Percentiles rank a stretch among this genome's conserved stretches.
phyloP scores from a whole-genome alignment of 2,797 vertebrate genomes.

The Macropus fuliginosus region DNA sequence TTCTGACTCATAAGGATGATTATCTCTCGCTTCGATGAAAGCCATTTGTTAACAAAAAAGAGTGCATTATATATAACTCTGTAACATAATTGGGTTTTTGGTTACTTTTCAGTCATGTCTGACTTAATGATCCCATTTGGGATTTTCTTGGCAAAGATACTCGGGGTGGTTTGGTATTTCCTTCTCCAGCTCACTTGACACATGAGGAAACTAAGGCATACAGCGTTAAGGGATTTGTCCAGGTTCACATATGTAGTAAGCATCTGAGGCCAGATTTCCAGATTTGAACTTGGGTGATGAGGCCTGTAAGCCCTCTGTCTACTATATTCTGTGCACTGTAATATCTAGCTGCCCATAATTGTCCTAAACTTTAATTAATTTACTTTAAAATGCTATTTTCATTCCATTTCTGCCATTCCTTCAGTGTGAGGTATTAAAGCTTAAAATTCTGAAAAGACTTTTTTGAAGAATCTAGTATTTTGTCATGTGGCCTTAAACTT shows the following conservation, averaged over 20 bases:
- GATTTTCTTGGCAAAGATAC: background rate
- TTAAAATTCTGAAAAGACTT: background rate
- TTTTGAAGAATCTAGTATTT: background rate
- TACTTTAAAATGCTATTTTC: background rate
- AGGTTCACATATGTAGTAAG: background rate
- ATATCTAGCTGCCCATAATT: background rate
- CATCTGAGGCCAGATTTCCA: background rate
- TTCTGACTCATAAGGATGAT: background rate
- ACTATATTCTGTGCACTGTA: background rate
- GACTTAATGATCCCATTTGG: background rate
- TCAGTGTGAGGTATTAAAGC: background rate
- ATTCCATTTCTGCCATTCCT: background rate
- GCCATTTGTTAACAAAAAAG: slow-evolving; percentile 29
- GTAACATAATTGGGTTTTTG: background rate
- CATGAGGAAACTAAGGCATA: background rate
- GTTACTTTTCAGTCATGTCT: background rate
- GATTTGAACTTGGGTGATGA: background rate
- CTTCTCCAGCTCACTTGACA: background rate
- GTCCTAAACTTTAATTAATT: background rate
- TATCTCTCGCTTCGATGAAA: background rate
- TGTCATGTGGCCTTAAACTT: slow-evolving; percentile 45
- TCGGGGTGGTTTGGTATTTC: background rate
- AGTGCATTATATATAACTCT: background rate
- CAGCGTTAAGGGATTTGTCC: background rate
- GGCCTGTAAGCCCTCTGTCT: background rate